Evolutionary conservation across 2,888 invertebrate species (phyloP).

Genomic region (Ametastegia equiseti): DNA sequence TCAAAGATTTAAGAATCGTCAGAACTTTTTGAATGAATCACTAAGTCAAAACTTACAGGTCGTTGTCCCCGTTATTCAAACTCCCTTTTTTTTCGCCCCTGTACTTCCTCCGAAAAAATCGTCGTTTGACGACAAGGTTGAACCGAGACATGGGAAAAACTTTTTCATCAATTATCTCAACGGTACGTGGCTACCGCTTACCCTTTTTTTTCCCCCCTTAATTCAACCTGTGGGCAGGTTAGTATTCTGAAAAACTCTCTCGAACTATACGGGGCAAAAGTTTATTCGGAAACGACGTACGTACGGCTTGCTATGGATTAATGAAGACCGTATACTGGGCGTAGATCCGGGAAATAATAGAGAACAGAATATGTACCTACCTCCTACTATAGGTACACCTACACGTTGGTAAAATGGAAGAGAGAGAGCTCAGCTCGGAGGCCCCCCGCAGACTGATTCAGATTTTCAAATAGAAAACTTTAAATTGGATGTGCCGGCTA

Average conservation of each 20-base stretch:
- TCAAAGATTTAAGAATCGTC: conserved; percentile 46
- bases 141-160: background rate
- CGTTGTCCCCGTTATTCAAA: conserved; percentile 39
- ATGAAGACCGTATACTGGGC: background rate
- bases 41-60: conserved; percentile 36
- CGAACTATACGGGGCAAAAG: background rate
- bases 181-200: background rate
- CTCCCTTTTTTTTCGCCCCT: background rate
- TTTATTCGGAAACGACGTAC: background rate
- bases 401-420: background rate
- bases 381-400: background rate
- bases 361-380: background rate
- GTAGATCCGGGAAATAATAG: conserved; percentile 11
- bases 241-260: background rate
- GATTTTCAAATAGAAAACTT: conserved; percentile 47
- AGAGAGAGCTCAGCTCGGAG: background rate
- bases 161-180: background rate
- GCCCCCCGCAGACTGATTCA: conserved; percentile 38
- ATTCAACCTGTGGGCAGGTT: background rate
- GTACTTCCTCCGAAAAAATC: background rate
- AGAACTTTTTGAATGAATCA: conserved; percentile 46
- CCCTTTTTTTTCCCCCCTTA: background rate
- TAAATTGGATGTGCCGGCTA: conserved; percentile 48
- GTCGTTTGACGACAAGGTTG: background rate
- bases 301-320: conserved; percentile 12